phyloP scores from a whole-genome alignment of 2,113 vertebrate genomes.

The Electrona antarctica region DNA sequence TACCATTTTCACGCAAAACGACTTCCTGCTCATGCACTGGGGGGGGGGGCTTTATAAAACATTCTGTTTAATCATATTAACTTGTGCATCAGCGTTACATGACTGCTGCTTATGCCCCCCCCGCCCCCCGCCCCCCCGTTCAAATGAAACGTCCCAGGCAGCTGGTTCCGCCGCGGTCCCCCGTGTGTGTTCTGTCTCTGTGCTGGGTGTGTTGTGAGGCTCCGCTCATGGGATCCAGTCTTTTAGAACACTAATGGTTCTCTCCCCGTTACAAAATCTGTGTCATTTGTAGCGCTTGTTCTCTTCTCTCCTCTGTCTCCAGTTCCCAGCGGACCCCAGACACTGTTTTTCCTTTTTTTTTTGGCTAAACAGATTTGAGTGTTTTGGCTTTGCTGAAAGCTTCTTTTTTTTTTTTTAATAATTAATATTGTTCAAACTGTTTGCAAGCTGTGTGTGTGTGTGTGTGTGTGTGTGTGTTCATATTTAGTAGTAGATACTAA shows the following conservation, averaged over 20 bases:
- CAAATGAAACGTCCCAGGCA: no score
- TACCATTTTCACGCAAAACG: neutral
- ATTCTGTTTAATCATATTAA: conserved; percentile 33
- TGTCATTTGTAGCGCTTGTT: conserved; percentile 68
- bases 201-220: conserved; percentile 56
- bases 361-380: conserved; percentile 49
- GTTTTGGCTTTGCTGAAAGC: conserved; percentile 58
- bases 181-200: conserved; percentile 35
- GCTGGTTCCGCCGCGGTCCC: conserved; percentile 12
- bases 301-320: conserved; percentile 18
- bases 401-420: conserved; percentile 39
- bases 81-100: conserved; percentile 31
- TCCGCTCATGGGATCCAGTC: conserved; percentile 58
- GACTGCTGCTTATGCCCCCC: conserved; percentile 17
- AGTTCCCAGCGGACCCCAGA: conserved; percentile 58
- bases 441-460: conserved; percentile 46
- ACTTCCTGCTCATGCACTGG: neutral
- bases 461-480: conserved; percentile 38
- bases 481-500: no score
- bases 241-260: conserved; percentile 63
- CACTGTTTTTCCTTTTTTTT: conserved; percentile 9
- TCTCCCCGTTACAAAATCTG: conserved; percentile 60
- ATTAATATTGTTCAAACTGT: conserved; percentile 67
- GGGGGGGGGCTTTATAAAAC: conserved; percentile 4
- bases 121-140: neutral